Evolutionary conservation across 2,888 invertebrate genomes (phyloP).

Genomic region (Oeneis ivallda): DNA sequence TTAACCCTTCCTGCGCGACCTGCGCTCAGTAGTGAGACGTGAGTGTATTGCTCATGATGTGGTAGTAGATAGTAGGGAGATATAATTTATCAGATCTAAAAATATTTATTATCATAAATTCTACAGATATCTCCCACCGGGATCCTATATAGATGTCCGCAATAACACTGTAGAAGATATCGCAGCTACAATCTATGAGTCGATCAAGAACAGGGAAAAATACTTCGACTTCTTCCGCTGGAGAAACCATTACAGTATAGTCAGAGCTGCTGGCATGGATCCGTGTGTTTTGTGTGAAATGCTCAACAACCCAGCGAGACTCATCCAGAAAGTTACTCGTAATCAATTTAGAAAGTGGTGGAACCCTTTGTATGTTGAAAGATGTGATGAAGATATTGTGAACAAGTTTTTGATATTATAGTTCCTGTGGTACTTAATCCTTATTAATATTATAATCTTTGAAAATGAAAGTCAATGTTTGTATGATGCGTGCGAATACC

Average conservation of each 20-base stretch:
- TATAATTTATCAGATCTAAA: too few relatives aligned
- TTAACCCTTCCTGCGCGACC: too few relatives aligned
- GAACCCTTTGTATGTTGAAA: conserved; percentile 49
- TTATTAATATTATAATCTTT: too few relatives aligned
- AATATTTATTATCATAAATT: conserved; percentile 4
- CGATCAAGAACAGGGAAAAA: conserved; percentile 46
- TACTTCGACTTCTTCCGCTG: conserved; percentile 63
- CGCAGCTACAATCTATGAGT: conserved; percentile 52
- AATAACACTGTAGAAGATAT: conserved; percentile 45
- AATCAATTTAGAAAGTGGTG: conserved; percentile 61
- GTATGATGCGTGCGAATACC: too few relatives aligned
- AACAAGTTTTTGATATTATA: conserved; percentile 2
- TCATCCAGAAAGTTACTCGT: conserved; percentile 45
- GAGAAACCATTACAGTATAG: conserved; percentile 58
- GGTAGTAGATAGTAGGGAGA: too few relatives aligned
- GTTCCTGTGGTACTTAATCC: too few relatives aligned
- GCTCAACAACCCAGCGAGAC: conserved; percentile 53
- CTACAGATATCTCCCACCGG: conserved; percentile 54
- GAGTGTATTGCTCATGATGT: too few relatives aligned
- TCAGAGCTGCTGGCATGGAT: conserved; percentile 47
- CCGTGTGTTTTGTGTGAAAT: conserved; percentile 55
- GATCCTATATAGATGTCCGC: conserved; percentile 56
- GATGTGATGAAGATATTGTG: conserved; percentile 41
- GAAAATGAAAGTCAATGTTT: too few relatives aligned
- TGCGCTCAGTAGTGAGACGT: too few relatives aligned